Evolutionary conservation across 1,140 invertebrate genomes (phyloP).

Genomic region (Liolophura sinensis): DNA sequence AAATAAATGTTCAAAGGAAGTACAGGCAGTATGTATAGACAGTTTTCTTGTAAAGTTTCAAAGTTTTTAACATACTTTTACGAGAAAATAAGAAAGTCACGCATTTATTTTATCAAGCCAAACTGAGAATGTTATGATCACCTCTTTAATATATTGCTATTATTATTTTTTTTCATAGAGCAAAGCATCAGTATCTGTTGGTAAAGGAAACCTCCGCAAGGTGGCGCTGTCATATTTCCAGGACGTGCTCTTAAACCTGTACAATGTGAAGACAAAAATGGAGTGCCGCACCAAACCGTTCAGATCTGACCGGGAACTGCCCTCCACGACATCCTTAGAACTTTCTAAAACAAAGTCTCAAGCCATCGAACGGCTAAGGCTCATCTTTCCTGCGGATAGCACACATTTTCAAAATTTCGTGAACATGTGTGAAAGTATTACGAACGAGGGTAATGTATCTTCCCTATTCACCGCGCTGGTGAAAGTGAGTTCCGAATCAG

Average conservation of each 20-base stretch:
- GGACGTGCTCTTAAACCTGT: slow-evolving; percentile 23
- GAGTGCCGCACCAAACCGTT: slow-evolving; percentile 11
- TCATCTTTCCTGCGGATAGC: slow-evolving; percentile 8
- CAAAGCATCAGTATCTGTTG: slow-evolving; percentile 2
- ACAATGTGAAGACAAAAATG: slow-evolving; percentile 27
- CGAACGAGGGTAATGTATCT: slow-evolving; percentile 13
- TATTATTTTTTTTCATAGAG: no score
- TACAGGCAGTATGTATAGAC: no score
- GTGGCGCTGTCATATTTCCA: slow-evolving; percentile 26
- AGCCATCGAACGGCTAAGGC: slow-evolving; percentile 3
- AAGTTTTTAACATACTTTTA: no score
- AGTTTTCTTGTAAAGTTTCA: no score
- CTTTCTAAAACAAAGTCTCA: slow-evolving; percentile 1
- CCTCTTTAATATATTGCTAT: no score
- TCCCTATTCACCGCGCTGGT: slow-evolving; percentile 15
- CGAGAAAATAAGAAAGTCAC: no score
- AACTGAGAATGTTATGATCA: no score
- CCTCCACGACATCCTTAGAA: slow-evolving; percentile 7
- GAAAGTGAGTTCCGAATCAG: slow-evolving; percentile 12
- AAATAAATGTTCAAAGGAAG: no score
- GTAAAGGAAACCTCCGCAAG: slow-evolving; percentile 25
- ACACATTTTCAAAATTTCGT: slow-evolving; percentile 10
- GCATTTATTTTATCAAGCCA: no score
- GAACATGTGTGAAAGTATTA: slow-evolving; percentile 11
- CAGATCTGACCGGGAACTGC: slow-evolving; percentile 21